Base-by-base conservation (phyloP, 2,888 invertebrate genomes). In the Netelia fuscicornis region DNA sequence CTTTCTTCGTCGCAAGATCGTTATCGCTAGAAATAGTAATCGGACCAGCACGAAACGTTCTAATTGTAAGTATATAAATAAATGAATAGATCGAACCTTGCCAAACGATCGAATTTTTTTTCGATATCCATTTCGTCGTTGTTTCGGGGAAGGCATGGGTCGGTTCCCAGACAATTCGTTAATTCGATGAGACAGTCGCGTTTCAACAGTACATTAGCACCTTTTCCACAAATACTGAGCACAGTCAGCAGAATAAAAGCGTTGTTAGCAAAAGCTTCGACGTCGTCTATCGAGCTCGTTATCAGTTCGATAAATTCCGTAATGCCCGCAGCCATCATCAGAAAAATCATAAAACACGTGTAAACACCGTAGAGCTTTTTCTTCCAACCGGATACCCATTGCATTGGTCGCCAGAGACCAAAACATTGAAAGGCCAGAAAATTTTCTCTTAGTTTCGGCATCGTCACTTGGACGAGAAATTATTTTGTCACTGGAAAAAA, bases 201-300 rank as follows among this genome's bases (percentile, higher is more conserved):
- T 58, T 76, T 85, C 0, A 81, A 6, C 9, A 87, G 48, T 8
- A 89, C 64, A 48, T 58, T 88, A 0, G 44, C 17, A 44, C 85
- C 79, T 56, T 90, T 90, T 9, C 79, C 85, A 10, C 80, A 84
- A 37, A 68, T 30, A 13, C 70, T 30, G 0, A 87, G 3, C 56
- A 85, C 78, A 2, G 86, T 76, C 5, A 89, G 23, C 1, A 87
- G 62, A 3, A 90, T 37, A 54, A 85, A 89, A 0, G 87, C 70
- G 56, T 86, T 89, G 17, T 87, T 86, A 1, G 84, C 82, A 30
- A 90, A 86, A 1, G 86, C 58, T 42, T 82, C 56, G 44, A 71
- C 20, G 37, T 82, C 56, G 48, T 71, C 9, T 30, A 56, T 58
- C 58, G 75, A 77, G 17, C 23, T 67, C 8, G 58, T 20, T 58